Evolutionary conservation across 2,113 vertebrate species (phyloP).

Genomic region (Clinocottus analis): DNA sequence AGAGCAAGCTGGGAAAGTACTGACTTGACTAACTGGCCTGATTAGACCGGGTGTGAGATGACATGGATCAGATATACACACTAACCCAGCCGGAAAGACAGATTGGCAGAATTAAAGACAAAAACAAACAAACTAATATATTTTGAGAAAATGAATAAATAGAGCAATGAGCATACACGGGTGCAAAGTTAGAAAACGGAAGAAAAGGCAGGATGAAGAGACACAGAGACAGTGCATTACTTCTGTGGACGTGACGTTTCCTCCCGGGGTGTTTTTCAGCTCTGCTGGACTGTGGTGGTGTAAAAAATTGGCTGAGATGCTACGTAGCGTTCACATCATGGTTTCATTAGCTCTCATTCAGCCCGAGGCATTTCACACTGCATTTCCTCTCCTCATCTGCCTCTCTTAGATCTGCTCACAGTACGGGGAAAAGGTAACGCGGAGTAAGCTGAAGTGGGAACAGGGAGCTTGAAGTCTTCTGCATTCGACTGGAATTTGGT

Average conservation of each 20-base stretch:
- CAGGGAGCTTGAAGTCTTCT: conserved; percentile 17
- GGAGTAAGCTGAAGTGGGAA: conserved; percentile 25
- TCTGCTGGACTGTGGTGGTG: conserved; percentile 71
- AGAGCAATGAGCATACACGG: conserved; percentile 17
- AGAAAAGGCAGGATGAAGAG: conserved; percentile 33
- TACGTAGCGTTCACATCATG: conserved; percentile 66
- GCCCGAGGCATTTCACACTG: conserved; percentile 71
- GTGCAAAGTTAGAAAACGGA: neutral
- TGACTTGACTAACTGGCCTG: conserved; percentile 76
- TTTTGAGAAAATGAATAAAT: conserved; percentile 19
- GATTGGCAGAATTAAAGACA: conserved; percentile 47
- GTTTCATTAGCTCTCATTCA: conserved; percentile 74
- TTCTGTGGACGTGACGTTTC: conserved; percentile 56
- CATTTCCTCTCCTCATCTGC: conserved; percentile 72
- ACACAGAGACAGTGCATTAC: conserved; percentile 49
- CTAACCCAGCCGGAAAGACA: conserved; percentile 55
- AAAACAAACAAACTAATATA: neutral
- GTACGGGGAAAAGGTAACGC: conserved; percentile 65
- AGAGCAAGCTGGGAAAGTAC: conserved; percentile 66
- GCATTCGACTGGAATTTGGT: conserved; percentile 32
- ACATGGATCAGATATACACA: conserved; percentile 73
- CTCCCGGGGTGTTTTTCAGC: conserved; percentile 64
- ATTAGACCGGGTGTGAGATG: conserved; percentile 77
- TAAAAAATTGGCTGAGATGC: conserved; percentile 75
- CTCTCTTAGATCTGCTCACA: conserved; percentile 58